Evolutionary conservation across 2,113 vertebrate species (phyloP).

Genomic region (Clupea harengus): DNA sequence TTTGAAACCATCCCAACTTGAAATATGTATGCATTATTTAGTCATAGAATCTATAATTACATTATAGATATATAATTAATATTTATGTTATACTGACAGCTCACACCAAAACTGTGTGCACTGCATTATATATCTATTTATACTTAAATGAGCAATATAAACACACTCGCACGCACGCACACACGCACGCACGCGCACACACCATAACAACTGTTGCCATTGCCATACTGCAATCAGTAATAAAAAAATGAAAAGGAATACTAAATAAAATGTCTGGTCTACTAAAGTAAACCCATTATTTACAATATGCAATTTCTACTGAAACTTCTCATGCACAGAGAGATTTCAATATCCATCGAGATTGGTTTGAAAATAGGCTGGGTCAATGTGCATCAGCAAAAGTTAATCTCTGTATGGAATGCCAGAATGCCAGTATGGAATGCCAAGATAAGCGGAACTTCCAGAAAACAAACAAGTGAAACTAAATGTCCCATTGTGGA

Average conservation of each 20-base stretch:
- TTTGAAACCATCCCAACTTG: constrained; percentile 63
- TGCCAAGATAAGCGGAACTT: background rate
- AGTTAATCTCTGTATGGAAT: constrained; percentile 42
- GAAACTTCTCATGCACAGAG: constrained; percentile 67
- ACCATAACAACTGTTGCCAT: constrained; percentile 42
- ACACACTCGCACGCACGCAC: constrained; percentile 27
- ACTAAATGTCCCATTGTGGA: constrained; percentile 44
- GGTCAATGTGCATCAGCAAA: constrained; percentile 42
- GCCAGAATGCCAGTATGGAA: constrained; percentile 33
- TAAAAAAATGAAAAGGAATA: constrained; percentile 54
- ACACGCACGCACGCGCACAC: constrained; percentile 24
- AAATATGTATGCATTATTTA: constrained; percentile 51
- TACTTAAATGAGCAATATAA: constrained; percentile 56
- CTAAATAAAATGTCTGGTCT: constrained; percentile 53
- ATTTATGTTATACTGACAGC: constrained; percentile 52
- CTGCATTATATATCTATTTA: constrained; percentile 52
- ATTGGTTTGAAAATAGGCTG: constrained; percentile 60
- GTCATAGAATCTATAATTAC: constrained; percentile 56
- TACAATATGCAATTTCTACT: constrained; percentile 50
- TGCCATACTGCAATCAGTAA: constrained; percentile 50
- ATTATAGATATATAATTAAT: constrained; percentile 59
- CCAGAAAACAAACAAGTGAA: background rate
- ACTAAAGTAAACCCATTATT: constrained; percentile 50
- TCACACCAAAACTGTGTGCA: constrained; percentile 47
- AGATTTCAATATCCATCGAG: constrained; percentile 57